phyloP scores from a whole-genome alignment of 2,797 vertebrate species.

The Octomys mimax region DNA sequence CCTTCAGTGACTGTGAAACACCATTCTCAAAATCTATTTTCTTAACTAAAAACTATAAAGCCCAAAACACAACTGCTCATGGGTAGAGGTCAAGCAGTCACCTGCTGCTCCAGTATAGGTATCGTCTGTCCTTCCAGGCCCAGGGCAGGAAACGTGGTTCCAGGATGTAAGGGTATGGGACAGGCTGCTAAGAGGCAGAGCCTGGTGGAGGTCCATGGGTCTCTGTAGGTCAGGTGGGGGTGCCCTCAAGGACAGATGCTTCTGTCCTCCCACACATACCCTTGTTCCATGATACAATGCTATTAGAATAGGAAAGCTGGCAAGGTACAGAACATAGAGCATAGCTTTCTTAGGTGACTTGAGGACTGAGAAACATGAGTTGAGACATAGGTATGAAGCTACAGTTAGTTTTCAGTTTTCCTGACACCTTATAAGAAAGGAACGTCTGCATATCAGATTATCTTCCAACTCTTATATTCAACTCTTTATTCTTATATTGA shows the following conservation, averaged over 20 bases:
- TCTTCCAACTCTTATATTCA: neutral
- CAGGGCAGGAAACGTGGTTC: neutral
- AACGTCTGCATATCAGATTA: neutral
- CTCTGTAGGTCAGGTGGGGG: neutral
- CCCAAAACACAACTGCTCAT: neutral
- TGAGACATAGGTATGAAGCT: neutral
- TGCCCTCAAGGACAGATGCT: neutral
- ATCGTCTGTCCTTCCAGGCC: neutral
- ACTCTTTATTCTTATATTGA: neutral
- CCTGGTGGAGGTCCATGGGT: neutral
- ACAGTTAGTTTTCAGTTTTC: constrained; percentile 31
- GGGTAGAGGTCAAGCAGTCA: constrained; percentile 9
- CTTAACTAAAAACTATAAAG: constrained; percentile 25
- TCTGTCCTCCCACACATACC: neutral
- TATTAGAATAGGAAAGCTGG: neutral
- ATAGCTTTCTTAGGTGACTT: neutral
- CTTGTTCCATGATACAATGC: neutral
- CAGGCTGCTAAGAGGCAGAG: neutral
- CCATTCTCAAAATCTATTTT: neutral
- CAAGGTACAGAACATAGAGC: neutral
- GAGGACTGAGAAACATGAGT: constrained; percentile 7
- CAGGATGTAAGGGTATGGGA: neutral
- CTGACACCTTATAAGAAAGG: neutral
- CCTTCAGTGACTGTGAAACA: neutral
- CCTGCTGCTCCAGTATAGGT: neutral